phyloP scores from a whole-genome alignment of 2,113 vertebrate species.

The Pyrgilauda ruficollis region DNA sequence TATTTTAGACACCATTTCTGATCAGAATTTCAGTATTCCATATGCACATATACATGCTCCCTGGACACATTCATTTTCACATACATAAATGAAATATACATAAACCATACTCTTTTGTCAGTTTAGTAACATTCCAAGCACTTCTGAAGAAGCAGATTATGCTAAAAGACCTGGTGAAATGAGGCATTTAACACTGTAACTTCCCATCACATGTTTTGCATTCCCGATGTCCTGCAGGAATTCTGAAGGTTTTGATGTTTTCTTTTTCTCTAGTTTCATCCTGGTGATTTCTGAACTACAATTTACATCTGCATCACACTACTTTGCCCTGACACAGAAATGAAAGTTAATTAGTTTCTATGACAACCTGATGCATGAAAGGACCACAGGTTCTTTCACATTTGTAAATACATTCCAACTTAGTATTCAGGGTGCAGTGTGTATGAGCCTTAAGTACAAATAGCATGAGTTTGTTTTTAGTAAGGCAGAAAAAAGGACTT shows the following conservation, averaged over 20 bases:
- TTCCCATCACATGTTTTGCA: slow-evolving; percentile 17
- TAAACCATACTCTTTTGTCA: slow-evolving; percentile 13
- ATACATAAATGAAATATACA: neutral
- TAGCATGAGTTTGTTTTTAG: slow-evolving; percentile 68
- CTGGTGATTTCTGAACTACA: slow-evolving; percentile 67
- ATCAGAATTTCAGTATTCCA: neutral
- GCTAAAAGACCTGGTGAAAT: slow-evolving; percentile 30
- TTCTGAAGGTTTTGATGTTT: slow-evolving; percentile 51
- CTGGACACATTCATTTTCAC: neutral
- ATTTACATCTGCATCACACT: slow-evolving; percentile 68
- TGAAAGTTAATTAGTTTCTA: slow-evolving; percentile 82
- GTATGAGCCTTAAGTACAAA: slow-evolving; percentile 69
- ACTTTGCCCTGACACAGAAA: slow-evolving; percentile 74
- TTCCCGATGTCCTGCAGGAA: slow-evolving; percentile 53
- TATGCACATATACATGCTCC: neutral
- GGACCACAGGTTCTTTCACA: slow-evolving; percentile 69
- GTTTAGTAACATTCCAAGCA: slow-evolving; percentile 26
- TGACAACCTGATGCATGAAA: slow-evolving; percentile 76
- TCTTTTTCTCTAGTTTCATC: slow-evolving; percentile 53
- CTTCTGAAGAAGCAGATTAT: slow-evolving; percentile 28
- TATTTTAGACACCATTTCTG: neutral
- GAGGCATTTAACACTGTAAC: slow-evolving; percentile 44
- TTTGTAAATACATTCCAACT: slow-evolving; percentile 72
- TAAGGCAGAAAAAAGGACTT: slow-evolving; percentile 60
- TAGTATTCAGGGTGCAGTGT: slow-evolving; percentile 67